Percentiles rank a stretch among this genome's conserved stretches.
phyloP scores from a whole-genome alignment of 2,797 vertebrate genomes.

The Muraenolepis orangiensis region DNA sequence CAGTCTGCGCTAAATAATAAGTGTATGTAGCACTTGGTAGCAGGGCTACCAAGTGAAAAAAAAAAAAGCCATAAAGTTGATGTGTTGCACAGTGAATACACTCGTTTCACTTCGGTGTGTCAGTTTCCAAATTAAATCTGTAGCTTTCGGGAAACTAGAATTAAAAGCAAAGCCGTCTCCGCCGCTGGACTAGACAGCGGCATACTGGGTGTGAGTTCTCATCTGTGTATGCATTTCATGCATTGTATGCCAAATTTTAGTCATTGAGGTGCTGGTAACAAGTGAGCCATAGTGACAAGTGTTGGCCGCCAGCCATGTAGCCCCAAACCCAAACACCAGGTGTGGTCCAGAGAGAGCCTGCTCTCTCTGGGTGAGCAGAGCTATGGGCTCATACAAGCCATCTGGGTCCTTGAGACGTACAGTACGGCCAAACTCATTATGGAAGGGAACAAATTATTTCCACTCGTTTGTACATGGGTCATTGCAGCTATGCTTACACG shows the following conservation, averaged over 20 bases:
- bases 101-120: neutral
- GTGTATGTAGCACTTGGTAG: slow-evolving; percentile 10
- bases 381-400: slow-evolving; percentile 21
- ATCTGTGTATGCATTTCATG: neutral
- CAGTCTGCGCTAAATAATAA: neutral
- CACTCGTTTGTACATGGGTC: neutral
- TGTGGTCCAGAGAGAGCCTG: slow-evolving; percentile 29
- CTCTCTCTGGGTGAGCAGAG: slow-evolving; percentile 21
- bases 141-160: neutral
- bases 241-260: slow-evolving; percentile 17
- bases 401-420: slow-evolving; percentile 21
- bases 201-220: neutral
- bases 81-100: slow-evolving; percentile 10
- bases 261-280: slow-evolving; percentile 32
- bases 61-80: slow-evolving; percentile 28
- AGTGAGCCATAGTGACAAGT: slow-evolving; percentile 29
- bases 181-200: neutral
- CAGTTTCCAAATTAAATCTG: slow-evolving; percentile 26
- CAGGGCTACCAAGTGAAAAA: slow-evolving; percentile 17
- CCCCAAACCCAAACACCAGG: slow-evolving; percentile 33
- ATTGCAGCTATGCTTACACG: neutral
- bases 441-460: neutral
- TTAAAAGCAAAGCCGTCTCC: neutral
- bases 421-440: slow-evolving; percentile 7
- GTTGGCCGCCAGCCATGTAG: slow-evolving; percentile 29